These are phyloP conservation scores for Lochmaea capreae DNA, from an alignment of 2,888 invertebrate genomes.

Conservation along the genomic window DNA sequence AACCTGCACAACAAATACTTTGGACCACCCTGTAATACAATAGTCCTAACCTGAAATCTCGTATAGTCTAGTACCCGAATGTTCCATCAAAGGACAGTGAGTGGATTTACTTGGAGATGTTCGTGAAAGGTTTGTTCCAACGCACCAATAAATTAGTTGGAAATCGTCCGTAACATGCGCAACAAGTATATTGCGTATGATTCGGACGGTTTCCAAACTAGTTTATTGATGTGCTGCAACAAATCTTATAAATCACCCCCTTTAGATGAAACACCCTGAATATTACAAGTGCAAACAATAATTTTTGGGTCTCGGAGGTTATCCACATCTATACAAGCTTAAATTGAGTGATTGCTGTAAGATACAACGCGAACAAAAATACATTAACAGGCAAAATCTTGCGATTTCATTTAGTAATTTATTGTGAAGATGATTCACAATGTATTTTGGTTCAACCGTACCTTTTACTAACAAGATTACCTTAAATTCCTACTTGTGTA, in stretches of 20 bases:
- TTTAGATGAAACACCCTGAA: neutral
- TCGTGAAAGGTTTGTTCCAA: too few relatives aligned
- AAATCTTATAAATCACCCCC: too few relatives aligned
- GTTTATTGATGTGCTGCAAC: too few relatives aligned
- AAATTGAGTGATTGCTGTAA: slow-evolving; percentile 11
- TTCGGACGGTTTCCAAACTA: too few relatives aligned
- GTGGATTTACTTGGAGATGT: neutral
- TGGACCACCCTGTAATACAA: neutral
- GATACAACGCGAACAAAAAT: slow-evolving; percentile 3
- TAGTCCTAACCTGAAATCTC: neutral
- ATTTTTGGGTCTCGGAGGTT: slow-evolving; percentile 54
- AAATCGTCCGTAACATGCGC: too few relatives aligned
- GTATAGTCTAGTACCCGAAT: neutral
- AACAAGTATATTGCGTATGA: too few relatives aligned
- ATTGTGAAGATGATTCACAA: slow-evolving; percentile 15
- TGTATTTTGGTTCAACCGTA: slow-evolving; percentile 39
- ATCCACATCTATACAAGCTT: slow-evolving; percentile 62
- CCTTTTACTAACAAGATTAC: slow-evolving; percentile 58
- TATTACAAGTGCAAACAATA: slow-evolving; percentile 60
- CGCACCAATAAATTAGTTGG: too few relatives aligned
- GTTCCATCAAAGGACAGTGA: neutral
- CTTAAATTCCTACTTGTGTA: slow-evolving; percentile 51
- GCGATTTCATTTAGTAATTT: slow-evolving; percentile 29
- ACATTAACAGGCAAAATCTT: neutral
- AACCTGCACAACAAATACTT: too few relatives aligned